Percentiles rank a stretch among this genome's conserved stretches.
Conservation (phyloP, 2,797 vertebrate genomes). For the Bradypodion pumilum region DNA sequence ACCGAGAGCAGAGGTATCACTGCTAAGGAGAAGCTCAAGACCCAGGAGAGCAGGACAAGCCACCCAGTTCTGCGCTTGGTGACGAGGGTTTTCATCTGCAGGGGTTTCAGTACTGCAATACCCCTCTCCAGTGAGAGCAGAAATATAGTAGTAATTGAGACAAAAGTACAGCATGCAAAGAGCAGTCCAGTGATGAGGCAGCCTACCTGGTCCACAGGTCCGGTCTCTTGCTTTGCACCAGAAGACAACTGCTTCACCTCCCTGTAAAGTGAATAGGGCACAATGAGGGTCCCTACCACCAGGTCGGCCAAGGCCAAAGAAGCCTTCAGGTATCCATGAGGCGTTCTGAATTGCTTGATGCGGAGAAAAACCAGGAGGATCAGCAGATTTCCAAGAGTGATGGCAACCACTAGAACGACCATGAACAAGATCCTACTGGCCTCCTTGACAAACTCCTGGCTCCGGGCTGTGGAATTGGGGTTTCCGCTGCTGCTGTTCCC, state of each 20-base stretch:
- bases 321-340: constrained; percentile 83
- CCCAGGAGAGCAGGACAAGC: constrained; percentile 81
- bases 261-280: constrained; percentile 85
- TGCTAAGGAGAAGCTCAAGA: constrained; percentile 79
- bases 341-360: constrained; percentile 78
- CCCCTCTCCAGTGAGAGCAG: constrained; percentile 84
- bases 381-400: constrained; percentile 82
- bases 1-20: constrained; percentile 77
- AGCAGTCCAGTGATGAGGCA: constrained; percentile 83
- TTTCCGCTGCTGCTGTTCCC: constrained; percentile 28
- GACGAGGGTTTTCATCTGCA: constrained; percentile 82
- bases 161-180: constrained; percentile 85
- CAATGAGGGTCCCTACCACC: constrained; percentile 82
- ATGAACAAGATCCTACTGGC: constrained; percentile 78
- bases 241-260: constrained; percentile 69
- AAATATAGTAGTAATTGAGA: constrained; percentile 87
- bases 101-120: constrained; percentile 81
- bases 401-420: constrained; percentile 79
- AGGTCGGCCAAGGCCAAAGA: constrained; percentile 85
- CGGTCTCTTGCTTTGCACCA: constrained; percentile 47
- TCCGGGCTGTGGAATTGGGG: constrained; percentile 73
- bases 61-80: constrained; percentile 76
- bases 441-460: constrained; percentile 76
- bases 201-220: constrained; percentile 70
- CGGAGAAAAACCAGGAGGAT: constrained; percentile 83